Conservation (phyloP, 2,797 vertebrate species). For the Notolepis coatsorum region DNA sequence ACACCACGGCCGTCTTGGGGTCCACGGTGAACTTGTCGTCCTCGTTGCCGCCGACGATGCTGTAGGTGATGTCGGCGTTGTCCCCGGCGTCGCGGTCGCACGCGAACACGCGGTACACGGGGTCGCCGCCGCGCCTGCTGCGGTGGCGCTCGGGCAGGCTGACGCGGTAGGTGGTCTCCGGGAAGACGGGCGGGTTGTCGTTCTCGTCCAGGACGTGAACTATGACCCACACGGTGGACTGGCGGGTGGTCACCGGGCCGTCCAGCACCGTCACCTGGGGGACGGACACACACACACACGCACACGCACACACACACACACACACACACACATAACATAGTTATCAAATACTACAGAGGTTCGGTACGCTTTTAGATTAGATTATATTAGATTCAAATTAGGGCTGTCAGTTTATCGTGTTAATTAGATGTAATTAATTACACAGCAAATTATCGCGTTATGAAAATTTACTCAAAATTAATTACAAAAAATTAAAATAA, state of each 20-base stretch:
- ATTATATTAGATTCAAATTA: too few relatives aligned
- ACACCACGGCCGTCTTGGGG: constrained; percentile 91
- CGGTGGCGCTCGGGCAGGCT: constrained; percentile 89
- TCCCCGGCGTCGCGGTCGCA: constrained; percentile 90
- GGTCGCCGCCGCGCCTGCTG: constrained; percentile 83
- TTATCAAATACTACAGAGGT: too few relatives aligned
- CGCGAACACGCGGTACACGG: constrained; percentile 91
- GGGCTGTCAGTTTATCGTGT: too few relatives aligned
- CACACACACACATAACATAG: background rate
- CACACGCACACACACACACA: background rate
- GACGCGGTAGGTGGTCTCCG: constrained; percentile 93
- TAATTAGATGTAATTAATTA: too few relatives aligned
- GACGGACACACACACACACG: constrained; percentile 4
- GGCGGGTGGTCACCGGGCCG: constrained; percentile 85
- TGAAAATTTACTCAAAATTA: too few relatives aligned
- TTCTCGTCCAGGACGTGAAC: constrained; percentile 96
- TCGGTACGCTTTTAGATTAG: too few relatives aligned
- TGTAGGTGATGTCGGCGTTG: constrained; percentile 95
- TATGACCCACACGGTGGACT: constrained; percentile 90
- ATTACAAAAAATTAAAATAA: too few relatives aligned
- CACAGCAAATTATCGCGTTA: too few relatives aligned
- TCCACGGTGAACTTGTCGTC: constrained; percentile 94
- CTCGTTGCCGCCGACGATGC: constrained; percentile 92
- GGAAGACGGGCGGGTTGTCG: constrained; percentile 94
- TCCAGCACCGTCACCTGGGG: constrained; percentile 92